phyloP scores from a whole-genome alignment of 2,113 vertebrate species.

The Dicrurus megarhynchus region DNA sequence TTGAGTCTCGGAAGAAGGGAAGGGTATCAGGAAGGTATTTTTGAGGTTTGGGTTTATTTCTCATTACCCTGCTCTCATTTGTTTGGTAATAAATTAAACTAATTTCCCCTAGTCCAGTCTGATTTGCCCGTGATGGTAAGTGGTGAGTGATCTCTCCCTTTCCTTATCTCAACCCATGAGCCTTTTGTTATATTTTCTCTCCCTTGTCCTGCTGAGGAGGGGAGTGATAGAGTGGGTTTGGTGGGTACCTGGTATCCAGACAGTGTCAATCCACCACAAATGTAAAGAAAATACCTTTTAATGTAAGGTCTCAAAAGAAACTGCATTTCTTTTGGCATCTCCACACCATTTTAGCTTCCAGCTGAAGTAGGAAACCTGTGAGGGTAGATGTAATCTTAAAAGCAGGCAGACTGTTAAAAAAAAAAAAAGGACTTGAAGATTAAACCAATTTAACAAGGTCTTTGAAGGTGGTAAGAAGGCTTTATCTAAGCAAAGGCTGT shows the following conservation, averaged over 20 bases:
- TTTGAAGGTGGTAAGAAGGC: background rate
- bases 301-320: background rate
- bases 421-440: background rate
- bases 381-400: background rate
- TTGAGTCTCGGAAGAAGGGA: background rate
- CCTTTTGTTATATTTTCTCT: background rate
- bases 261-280: background rate
- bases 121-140: accelerated
- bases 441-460: background rate
- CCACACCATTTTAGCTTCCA: background rate
- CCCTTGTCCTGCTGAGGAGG: background rate
- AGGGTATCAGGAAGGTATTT: background rate
- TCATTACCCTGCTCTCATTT: background rate
- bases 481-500: background rate
- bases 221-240: background rate
- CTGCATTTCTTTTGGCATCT: background rate
- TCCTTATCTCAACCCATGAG: background rate
- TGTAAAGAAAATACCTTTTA: background rate
- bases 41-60: background rate
- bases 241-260: background rate
- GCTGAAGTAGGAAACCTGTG: background rate
- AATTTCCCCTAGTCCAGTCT: background rate
- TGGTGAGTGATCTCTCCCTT: background rate
- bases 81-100: background rate
- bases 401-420: background rate